A percentile compares a stretch with the other conserved stretches of the same genome.
These are phyloP conservation scores for Saccostrea glomerata DNA, from an alignment of 1,140 invertebrate species.

Conservation along the genomic window DNA sequence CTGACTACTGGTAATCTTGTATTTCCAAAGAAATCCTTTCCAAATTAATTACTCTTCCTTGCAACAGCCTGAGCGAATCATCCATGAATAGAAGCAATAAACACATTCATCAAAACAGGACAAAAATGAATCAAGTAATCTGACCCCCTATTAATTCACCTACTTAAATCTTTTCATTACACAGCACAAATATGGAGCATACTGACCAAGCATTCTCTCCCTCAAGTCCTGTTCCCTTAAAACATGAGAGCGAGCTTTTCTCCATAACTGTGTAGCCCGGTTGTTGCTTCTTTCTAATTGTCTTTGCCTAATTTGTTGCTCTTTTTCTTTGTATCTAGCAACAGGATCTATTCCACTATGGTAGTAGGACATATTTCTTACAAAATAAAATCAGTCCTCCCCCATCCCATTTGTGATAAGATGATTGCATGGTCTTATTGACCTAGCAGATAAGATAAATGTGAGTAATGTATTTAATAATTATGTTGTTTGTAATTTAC, in stretches of 20 bases:
- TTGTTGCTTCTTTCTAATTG: neutral
- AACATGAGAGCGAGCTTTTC: constrained; percentile 20
- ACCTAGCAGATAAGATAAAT: constrained; percentile 11
- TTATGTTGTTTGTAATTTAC: too few relatives aligned
- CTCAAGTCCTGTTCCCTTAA: constrained; percentile 7
- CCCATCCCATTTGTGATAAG: neutral
- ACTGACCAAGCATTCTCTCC: neutral
- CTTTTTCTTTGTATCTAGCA: constrained; percentile 39
- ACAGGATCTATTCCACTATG: constrained; percentile 47
- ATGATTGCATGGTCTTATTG: neutral
- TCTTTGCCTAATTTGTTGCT: constrained; percentile 13
- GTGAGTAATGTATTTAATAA: neutral
- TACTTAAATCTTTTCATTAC: neutral
- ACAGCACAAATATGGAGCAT: neutral
- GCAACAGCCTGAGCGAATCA: too few relatives aligned
- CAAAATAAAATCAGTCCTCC: neutral
- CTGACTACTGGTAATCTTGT: too few relatives aligned
- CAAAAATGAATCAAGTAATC: neutral
- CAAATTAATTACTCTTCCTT: too few relatives aligned
- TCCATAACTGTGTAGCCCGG: constrained; percentile 5
- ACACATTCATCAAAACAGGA: neutral
- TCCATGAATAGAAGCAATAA: too few relatives aligned
- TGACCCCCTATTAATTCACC: neutral
- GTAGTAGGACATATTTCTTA: constrained; percentile 46
- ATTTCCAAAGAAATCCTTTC: too few relatives aligned